Evolutionary conservation across 2,888 invertebrate species (phyloP), one percentile per base, ranked within the genome.

Genomic region (Pristionchus maxplancki): DNA sequence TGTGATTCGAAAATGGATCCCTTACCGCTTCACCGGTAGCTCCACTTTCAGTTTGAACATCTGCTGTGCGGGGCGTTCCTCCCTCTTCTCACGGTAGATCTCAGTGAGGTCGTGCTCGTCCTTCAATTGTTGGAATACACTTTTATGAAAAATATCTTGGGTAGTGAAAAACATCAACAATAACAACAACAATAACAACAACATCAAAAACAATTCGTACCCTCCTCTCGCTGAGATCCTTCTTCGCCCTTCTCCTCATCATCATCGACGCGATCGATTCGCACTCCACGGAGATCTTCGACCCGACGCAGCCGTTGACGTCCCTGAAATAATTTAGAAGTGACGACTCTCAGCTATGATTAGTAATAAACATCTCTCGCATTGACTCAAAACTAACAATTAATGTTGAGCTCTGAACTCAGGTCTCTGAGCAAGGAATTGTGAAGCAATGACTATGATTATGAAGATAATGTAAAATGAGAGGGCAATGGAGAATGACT

Each of bases 251-350:
- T 40, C 62, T 81, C 28, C 37, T 88, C 87, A 87, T 74, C 62
- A 81, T 78, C 81, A 81, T 88, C 8, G 84, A 34, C 11, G 96
- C 96, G 92, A 91, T 97, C 78, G 93, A 91, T n/a, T 90, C 90
- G 88, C 94, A 94, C 4, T 90, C 90, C 13, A 94, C 93, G 28
- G 91, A 91, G 28, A 94, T 97, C 93, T 97, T 97, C 87, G 98
- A 96, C 94, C 97, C 97, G 94, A 97, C 97, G 95, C 98, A 98
- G 95, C 97, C 97, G 81, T 97, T 96, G 44, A 96, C 96, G 93
- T 96, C 92, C 17, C 92, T 92, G 88, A 44, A 44, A n/a, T n/a
- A 28, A 31, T 6, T 31, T 67, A 31, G 31, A 67, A 67, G 8
- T 31, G 8, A n/a, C n/a, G n/a, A n/a, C n/a, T 6, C 64, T 31